phyloP scores from a whole-genome alignment of 2,888 invertebrate species.

The Hipparchia semele region DNA sequence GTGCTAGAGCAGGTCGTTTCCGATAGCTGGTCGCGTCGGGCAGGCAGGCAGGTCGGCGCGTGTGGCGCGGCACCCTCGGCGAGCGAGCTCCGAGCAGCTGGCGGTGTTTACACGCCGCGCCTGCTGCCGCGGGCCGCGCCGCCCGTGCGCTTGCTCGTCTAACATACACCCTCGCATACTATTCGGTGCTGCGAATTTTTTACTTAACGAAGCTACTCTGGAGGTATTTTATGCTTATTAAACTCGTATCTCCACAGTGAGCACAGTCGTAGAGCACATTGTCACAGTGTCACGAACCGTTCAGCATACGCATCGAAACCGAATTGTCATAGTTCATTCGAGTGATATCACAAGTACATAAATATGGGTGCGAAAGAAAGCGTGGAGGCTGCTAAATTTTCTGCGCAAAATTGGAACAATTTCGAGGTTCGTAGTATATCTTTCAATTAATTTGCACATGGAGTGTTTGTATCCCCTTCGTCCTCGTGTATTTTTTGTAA shows the following conservation, averaged over 20 bases:
- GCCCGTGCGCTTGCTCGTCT: slow-evolving; percentile 61
- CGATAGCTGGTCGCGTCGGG: slow-evolving; percentile 47
- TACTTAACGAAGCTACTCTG: slow-evolving; percentile 71
- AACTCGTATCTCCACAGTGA: slow-evolving; percentile 68
- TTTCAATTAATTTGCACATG: slow-evolving; percentile 80
- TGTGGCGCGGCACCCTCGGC: slow-evolving; percentile 37
- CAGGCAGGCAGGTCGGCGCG: slow-evolving; percentile 47
- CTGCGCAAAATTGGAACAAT: slow-evolving; percentile 92
- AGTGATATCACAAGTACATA: slow-evolving; percentile 78
- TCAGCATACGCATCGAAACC: slow-evolving; percentile 76
- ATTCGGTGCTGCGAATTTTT: slow-evolving; percentile 79
- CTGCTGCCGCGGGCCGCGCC: slow-evolving; percentile 57
- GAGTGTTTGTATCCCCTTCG: slow-evolving; percentile 77
- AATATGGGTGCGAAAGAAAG: slow-evolving; percentile 92
- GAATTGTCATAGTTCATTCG: slow-evolving; percentile 75
- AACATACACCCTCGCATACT: slow-evolving; percentile 74
- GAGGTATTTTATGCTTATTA: slow-evolving; percentile 79
- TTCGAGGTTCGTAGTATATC: slow-evolving; percentile 87
- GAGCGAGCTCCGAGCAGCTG: slow-evolving; percentile 63
- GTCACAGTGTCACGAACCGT: slow-evolving; percentile 68
- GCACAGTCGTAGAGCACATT: slow-evolving; percentile 73
- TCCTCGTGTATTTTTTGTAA: slow-evolving; percentile 71
- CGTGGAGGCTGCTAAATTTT: slow-evolving; percentile 91
- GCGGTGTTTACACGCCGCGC: slow-evolving; percentile 76
- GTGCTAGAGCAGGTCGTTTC: slow-evolving; percentile 40